Evolutionary conservation across 2,797 vertebrate genomes (phyloP).

Genomic region (Myiothlypis coronata): DNA sequence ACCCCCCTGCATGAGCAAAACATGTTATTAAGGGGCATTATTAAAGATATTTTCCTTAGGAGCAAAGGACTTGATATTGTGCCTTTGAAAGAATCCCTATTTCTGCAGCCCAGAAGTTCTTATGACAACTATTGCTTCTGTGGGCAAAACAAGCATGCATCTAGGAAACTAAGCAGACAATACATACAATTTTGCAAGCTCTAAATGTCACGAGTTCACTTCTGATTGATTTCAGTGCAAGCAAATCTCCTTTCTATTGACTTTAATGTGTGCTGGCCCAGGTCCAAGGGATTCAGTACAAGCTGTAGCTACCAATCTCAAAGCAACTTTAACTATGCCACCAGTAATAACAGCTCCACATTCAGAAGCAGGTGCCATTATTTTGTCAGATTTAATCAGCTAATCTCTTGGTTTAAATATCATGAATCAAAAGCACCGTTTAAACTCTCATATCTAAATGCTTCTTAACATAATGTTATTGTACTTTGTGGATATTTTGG

Average conservation of each 20-base stretch:
- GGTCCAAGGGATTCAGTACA: not conserved
- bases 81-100: not conserved
- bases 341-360: not conserved
- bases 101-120: not conserved
- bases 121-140: not conserved
- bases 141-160: not conserved
- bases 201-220: not conserved
- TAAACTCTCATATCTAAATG: not conserved
- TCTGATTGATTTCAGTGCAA: not conserved
- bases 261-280: not conserved
- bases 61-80: not conserved
- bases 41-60: not conserved
- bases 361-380: not conserved
- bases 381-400: not conserved
- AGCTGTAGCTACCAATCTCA: not conserved
- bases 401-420: constrained; percentile 9
- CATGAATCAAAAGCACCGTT: not conserved
- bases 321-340: not conserved
- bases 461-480: not conserved
- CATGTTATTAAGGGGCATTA: not conserved
- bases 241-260: not conserved
- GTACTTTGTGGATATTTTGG: not conserved
- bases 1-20: not conserved
- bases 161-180: not conserved
- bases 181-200: not conserved